These are phyloP conservation scores for Hemiscyllium ocellatum DNA, from an alignment of 2,113 vertebrate genomes.

Conservation along the genomic window DNA sequence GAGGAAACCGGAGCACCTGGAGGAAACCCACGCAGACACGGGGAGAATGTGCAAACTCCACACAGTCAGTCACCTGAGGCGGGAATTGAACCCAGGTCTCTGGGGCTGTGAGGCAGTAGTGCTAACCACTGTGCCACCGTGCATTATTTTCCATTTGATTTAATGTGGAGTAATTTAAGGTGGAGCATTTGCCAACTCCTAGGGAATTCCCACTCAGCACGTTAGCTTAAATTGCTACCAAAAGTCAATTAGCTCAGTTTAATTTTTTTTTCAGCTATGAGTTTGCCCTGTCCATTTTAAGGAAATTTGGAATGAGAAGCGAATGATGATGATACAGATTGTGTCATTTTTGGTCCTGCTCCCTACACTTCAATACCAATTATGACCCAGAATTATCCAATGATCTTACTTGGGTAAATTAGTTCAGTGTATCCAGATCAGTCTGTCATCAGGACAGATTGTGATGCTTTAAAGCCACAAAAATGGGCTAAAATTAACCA, in stretches of 20 bases:
- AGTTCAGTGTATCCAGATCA: not conserved
- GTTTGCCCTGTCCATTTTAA: not conserved
- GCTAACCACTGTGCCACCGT: no score
- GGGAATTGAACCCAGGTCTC: no score
- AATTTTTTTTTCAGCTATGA: not conserved
- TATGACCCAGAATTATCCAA: not conserved
- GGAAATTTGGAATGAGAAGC: not conserved
- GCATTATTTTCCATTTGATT: no score
- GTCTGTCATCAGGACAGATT: not conserved
- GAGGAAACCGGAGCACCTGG: no score
- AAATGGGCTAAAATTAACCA: not conserved
- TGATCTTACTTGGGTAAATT: not conserved
- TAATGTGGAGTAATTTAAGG: no score
- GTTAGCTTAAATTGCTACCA: not conserved
- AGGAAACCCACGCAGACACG: no score
- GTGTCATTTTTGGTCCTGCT: not conserved
- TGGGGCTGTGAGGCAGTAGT: no score
- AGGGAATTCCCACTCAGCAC: not conserved
- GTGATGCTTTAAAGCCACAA: not conserved
- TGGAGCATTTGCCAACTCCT: not conserved
- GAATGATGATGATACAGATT: no score
- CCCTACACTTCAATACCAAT: not conserved
- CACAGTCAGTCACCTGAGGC: no score
- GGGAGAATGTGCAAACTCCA: no score
- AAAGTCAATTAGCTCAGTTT: not conserved